A percentile compares a stretch with the other conserved stretches of the same genome.
Conservation (phyloP, 1,140 invertebrate species). For the Drosophila orosa region DNA sequence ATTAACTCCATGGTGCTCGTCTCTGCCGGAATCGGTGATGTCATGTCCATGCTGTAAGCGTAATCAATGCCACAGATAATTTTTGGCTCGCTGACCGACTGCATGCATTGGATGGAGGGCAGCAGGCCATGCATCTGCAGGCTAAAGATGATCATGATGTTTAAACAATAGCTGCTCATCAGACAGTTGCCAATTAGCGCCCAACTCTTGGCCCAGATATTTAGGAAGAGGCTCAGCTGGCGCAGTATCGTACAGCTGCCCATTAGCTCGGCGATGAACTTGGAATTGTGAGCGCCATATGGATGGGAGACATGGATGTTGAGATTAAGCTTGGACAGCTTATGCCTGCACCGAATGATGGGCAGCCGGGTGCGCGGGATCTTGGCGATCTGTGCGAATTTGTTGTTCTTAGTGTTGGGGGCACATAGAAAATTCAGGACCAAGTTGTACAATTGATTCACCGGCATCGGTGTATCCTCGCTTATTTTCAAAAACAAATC, state of each 20-base stretch:
- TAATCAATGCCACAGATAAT: constrained; percentile 65
- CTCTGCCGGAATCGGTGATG: constrained; percentile 23
- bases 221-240: constrained; percentile 63
- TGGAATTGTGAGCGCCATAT: constrained; percentile 61
- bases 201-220: constrained; percentile 71
- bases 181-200: constrained; percentile 44
- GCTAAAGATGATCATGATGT: constrained; percentile 59
- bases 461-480: background rate
- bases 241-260: constrained; percentile 41
- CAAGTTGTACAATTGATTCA: constrained; percentile 36
- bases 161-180: constrained; percentile 75
- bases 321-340: constrained; percentile 37
- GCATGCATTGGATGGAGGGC: constrained; percentile 57
- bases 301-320: constrained; percentile 70
- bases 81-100: constrained; percentile 11
- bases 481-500: constrained; percentile 59
- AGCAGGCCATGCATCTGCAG: constrained; percentile 55
- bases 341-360: constrained; percentile 71
- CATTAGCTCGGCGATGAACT: constrained; percentile 58
- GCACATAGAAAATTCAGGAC: constrained; percentile 8
- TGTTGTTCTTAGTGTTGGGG: constrained; percentile 37
- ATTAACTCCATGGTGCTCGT: constrained; percentile 46
- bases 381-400: constrained; percentile 47
- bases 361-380: constrained; percentile 69
- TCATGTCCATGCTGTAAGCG: constrained; percentile 34